A percentile compares a stretch with the other conserved stretches of the same genome.
These are phyloP conservation scores for Leucophenga varia DNA, from an alignment of 1,140 invertebrate species.

Conservation along the genomic window DNA sequence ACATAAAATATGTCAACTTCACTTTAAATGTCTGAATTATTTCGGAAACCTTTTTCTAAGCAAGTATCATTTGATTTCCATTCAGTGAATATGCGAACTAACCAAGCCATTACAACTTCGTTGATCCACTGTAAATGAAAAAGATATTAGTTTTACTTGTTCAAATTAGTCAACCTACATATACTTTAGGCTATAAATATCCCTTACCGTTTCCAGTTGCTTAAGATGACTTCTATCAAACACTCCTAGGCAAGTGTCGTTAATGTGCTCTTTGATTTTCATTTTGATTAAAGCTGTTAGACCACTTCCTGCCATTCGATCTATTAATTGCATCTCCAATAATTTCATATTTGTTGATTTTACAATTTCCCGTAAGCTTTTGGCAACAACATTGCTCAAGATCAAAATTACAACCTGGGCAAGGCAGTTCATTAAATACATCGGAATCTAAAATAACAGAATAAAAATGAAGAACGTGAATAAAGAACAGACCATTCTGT, in stretches of 20 bases:
- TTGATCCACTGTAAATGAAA: constrained; percentile 75
- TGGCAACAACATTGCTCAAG: constrained; percentile 73
- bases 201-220: constrained; percentile 70
- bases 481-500: too few relatives aligned
- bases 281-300: constrained; percentile 79
- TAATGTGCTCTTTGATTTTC: constrained; percentile 78
- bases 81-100: constrained; percentile 74
- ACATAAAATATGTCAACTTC: constrained; percentile 82
- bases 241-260: constrained; percentile 75
- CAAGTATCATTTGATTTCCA: constrained; percentile 62
- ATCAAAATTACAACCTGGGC: constrained; percentile 72
- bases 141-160: too few relatives aligned
- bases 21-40: constrained; percentile 71
- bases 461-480: too few relatives aligned
- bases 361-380: constrained; percentile 72
- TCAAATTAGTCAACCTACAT: too few relatives aligned
- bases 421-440: constrained; percentile 62
- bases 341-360: constrained; percentile 76
- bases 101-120: constrained; percentile 78
- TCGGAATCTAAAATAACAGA: constrained; percentile 61
- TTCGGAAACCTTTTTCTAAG: constrained; percentile 58
- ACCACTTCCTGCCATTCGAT: constrained; percentile 76
- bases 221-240: constrained; percentile 79
- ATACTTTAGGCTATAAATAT: not conserved
- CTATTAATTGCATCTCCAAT: constrained; percentile 74